phyloP scores from a whole-genome alignment of 2,797 vertebrate genomes.

The Xerus rutilus region DNA sequence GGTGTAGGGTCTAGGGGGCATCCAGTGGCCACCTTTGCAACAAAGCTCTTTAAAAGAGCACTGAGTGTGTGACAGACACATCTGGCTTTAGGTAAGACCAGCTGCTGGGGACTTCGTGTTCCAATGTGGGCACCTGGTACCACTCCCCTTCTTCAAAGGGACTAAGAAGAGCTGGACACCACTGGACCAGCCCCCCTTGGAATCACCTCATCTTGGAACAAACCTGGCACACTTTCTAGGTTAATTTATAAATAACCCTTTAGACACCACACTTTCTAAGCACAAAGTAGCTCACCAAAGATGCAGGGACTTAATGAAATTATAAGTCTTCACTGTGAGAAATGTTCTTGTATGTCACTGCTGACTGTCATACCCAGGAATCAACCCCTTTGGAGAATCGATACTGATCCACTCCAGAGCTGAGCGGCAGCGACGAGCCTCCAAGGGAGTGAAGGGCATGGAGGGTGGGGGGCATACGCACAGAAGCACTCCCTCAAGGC shows the following conservation, averaged over 20 bases:
- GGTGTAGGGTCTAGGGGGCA: too few species aligned
- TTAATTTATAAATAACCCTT: not conserved
- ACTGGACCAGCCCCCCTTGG: not conserved
- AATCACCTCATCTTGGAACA: not conserved
- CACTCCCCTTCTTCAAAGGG: not conserved
- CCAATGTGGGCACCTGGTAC: not conserved
- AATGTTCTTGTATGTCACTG: not conserved
- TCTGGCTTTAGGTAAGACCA: not conserved
- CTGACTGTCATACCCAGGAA: not conserved
- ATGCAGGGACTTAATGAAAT: not conserved
- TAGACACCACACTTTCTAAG: not conserved
- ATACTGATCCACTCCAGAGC: not conserved
- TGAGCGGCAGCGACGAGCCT: fast-evolving
- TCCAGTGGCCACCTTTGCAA: not conserved
- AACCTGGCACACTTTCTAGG: not conserved
- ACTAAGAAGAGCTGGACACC: not conserved
- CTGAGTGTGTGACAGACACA: fast-evolving
- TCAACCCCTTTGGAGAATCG: not conserved
- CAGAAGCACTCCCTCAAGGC: not conserved
- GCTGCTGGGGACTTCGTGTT: not conserved
- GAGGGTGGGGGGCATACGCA: not conserved
- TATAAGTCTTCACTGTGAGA: not conserved
- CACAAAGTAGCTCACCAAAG: not conserved
- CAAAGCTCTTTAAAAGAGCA: not conserved
- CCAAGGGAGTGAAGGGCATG: fast-evolving